Evolutionary conservation across 2,113 vertebrate species (phyloP).

Genomic region (Amphiprion percula): DNA sequence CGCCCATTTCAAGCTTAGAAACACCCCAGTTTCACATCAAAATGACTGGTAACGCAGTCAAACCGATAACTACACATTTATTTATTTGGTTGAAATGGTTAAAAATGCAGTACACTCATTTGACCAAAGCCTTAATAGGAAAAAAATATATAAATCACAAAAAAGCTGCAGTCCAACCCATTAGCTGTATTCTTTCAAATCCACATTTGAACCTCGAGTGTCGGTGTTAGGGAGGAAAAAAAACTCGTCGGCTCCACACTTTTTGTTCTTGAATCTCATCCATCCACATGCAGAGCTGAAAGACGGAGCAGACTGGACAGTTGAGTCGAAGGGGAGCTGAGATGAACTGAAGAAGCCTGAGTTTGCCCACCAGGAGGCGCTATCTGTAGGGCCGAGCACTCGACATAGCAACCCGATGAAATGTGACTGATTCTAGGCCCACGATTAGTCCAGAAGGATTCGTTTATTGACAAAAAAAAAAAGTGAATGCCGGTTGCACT

Average conservation of each 20-base stretch:
- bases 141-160: conserved; percentile 68
- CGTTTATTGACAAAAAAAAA: conserved; percentile 29
- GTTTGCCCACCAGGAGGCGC: conserved; percentile 38
- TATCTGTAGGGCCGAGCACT: not conserved
- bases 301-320: conserved; percentile 40
- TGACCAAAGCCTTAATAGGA: conserved; percentile 76
- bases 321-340: not conserved
- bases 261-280: conserved; percentile 30
- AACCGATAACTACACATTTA: conserved; percentile 76
- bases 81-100: conserved; percentile 77
- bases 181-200: conserved; percentile 69
- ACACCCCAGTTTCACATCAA: conserved; percentile 24
- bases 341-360: conserved; percentile 51
- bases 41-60: conserved; percentile 56
- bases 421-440: conserved; percentile 1
- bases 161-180: conserved; percentile 73
- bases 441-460: conserved; percentile 12
- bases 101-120: conserved; percentile 82
- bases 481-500: not conserved
- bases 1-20: too few species aligned
- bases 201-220: conserved; percentile 30
- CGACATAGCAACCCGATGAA: not conserved
- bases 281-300: conserved; percentile 45
- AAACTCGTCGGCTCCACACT: conserved; percentile 27
- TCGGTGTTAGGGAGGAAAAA: conserved; percentile 4